Percentiles rank a stretch among this genome's conserved stretches.
phyloP scores from a whole-genome alignment of 2,888 invertebrate genomes.

The Mesochorus sp. region DNA sequence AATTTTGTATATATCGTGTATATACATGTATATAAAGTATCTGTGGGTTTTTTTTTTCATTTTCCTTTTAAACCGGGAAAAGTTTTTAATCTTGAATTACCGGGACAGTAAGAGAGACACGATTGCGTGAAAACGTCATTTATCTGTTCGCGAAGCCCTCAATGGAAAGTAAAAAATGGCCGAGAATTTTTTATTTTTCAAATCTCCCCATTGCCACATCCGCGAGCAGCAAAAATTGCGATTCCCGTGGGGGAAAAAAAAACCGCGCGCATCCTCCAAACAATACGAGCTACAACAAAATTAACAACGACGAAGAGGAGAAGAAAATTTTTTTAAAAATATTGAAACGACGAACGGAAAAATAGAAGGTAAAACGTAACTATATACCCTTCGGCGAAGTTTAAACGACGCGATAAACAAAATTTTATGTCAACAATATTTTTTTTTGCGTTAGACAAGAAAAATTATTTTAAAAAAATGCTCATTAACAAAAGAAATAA shows the following conservation, averaged over 20 bases:
- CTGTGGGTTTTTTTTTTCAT: neutral
- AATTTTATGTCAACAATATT: constrained; percentile 56
- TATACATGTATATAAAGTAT: constrained; percentile 60
- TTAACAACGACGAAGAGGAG: constrained; percentile 46
- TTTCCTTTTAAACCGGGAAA: constrained; percentile 11
- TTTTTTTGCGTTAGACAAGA: constrained; percentile 41
- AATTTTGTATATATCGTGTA: constrained; percentile 63
- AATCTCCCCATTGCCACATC: neutral
- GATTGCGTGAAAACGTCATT: neutral
- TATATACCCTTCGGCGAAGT: constrained; percentile 19
- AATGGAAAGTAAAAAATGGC: neutral
- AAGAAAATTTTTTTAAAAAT: constrained; percentile 29
- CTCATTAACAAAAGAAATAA: constrained; percentile 40
- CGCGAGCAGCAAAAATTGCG: constrained; percentile 9
- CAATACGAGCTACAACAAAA: constrained; percentile 50
- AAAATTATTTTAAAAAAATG: constrained; percentile 17
- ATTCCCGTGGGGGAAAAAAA: neutral
- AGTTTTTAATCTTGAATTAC: constrained; percentile 30
- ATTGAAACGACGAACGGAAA: constrained; percentile 26
- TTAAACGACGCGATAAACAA: constrained; percentile 49
- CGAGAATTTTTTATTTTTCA: neutral
- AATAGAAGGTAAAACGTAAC: constrained; percentile 19
- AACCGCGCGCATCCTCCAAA: constrained; percentile 24
- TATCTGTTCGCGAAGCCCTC: neutral
- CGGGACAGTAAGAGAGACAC: neutral